These are phyloP conservation scores for Protomyctophum bolini DNA, from an alignment of 2,113 vertebrate genomes.

Conservation along the genomic window DNA sequence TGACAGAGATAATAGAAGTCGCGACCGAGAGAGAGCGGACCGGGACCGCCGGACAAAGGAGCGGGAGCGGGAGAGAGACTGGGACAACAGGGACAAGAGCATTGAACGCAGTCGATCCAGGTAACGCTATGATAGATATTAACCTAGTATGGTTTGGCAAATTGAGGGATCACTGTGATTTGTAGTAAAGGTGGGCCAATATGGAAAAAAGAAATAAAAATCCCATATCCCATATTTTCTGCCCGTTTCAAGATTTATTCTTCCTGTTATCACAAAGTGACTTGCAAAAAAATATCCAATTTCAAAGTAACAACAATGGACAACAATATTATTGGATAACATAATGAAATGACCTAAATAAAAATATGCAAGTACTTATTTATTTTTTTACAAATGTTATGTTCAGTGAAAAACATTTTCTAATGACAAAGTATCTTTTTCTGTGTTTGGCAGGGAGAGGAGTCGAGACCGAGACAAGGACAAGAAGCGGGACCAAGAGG, in stretches of 20 bases:
- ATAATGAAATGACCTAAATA: too few species aligned
- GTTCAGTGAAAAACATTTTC: not conserved
- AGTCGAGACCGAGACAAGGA: constrained; percentile 91
- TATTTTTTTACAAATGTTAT: too few species aligned
- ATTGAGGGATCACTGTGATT: too few species aligned
- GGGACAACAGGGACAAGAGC: constrained; percentile 87
- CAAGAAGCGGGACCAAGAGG: constrained; percentile 94
- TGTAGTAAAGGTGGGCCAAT: not conserved
- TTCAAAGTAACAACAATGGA: too few species aligned
- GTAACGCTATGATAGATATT: constrained; percentile 60
- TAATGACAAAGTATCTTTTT: not conserved
- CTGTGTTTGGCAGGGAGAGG: constrained; percentile 78
- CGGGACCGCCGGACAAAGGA: constrained; percentile 46
- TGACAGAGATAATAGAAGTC: constrained; percentile 78
- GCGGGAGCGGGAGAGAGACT: constrained; percentile 83
- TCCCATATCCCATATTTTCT: too few species aligned
- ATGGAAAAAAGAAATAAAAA: too few species aligned
- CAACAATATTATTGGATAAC: too few species aligned
- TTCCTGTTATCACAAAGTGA: too few species aligned
- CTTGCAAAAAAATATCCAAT: too few species aligned
- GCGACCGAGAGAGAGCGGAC: constrained; percentile 83
- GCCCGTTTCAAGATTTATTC: too few species aligned
- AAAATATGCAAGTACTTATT: too few species aligned
- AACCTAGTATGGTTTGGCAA: not conserved
- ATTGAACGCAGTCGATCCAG: constrained; percentile 90